Evolutionary conservation across 2,113 vertebrate genomes (phyloP).

Genomic region (Heterotilapia buettikoferi): DNA sequence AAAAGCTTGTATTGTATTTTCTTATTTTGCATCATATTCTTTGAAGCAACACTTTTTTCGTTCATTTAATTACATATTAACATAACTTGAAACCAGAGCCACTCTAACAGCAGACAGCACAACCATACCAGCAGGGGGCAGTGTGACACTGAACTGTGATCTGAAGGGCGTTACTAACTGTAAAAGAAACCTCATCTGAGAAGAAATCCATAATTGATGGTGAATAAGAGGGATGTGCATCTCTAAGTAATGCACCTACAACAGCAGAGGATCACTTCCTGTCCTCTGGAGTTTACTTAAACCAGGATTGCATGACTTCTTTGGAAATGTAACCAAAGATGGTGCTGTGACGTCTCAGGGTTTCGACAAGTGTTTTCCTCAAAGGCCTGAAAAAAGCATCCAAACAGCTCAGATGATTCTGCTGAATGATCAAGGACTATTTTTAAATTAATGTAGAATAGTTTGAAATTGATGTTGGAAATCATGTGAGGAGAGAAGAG

Average conservation of each 20-base stretch:
- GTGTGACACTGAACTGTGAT: neutral
- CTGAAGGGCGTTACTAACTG: rapidly evolving
- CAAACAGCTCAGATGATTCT: rapidly evolving
- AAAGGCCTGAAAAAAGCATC: neutral
- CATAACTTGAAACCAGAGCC: neutral
- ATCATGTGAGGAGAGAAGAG: neutral
- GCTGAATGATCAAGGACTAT: neutral
- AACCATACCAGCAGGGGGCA: neutral
- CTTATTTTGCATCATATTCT: neutral
- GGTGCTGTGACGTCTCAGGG: neutral
- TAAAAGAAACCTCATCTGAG: neutral
- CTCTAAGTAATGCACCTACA: neutral
- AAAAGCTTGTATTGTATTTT: rapidly evolving
- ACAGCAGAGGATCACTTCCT: rapidly evolving
- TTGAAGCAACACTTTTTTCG: neutral
- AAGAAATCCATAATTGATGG: rapidly evolving
- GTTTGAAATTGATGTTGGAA: neutral
- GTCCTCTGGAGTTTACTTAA: neutral
- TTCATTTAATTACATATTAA: neutral
- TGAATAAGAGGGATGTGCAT: neutral
- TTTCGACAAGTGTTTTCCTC: neutral
- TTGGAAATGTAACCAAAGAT: rapidly evolving
- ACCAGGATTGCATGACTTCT: neutral
- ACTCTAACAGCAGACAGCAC: rapidly evolving
- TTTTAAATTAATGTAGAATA: neutral